Conservation (phyloP, 2,888 invertebrate species). For the Hololepta plana region DNA sequence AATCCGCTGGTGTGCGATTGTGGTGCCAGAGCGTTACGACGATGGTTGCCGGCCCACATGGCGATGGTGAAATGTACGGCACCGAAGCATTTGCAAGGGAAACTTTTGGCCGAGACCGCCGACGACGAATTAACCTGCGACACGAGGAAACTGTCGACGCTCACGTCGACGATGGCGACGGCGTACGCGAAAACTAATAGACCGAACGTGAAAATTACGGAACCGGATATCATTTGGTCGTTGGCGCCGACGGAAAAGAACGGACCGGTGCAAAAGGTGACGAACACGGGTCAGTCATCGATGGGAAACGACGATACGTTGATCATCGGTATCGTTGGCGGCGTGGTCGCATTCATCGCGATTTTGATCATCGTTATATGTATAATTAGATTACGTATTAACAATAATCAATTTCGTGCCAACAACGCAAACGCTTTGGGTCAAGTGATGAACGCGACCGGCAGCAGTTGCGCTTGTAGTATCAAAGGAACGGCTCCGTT, state of each 20-base stretch:
- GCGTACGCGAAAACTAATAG: slow-evolving; percentile 29
- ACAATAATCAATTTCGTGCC: slow-evolving; percentile 51
- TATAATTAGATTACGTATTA: slow-evolving; percentile 43
- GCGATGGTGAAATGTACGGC: slow-evolving; percentile 41
- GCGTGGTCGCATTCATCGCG: slow-evolving; percentile 79
- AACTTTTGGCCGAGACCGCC: slow-evolving; percentile 52
- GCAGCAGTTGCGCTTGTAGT: slow-evolving; percentile 33
- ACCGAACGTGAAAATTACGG: slow-evolving; percentile 42
- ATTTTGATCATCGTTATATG: slow-evolving; percentile 79
- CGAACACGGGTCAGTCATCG: slow-evolving; percentile 30
- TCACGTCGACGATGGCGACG: slow-evolving; percentile 19
- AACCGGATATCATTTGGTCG: slow-evolving; percentile 83
- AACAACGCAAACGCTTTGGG: slow-evolving; percentile 27
- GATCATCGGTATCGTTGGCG: slow-evolving; percentile 90
- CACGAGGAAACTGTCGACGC: slow-evolving; percentile 35
- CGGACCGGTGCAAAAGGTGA: slow-evolving; percentile 22
- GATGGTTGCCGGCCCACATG: slow-evolving; percentile 57
- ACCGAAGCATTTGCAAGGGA: slow-evolving; percentile 52
- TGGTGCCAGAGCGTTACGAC: slow-evolving; percentile 55
- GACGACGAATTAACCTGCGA: slow-evolving; percentile 74
- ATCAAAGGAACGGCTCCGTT: slow-evolving; percentile 31
- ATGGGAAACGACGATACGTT: slow-evolving; percentile 76
- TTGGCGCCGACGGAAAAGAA: slow-evolving; percentile 50
- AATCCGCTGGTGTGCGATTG: slow-evolving; percentile 81
- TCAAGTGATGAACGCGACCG: slow-evolving; percentile 28